Percentiles rank a stretch among this genome's conserved stretches.
Evolutionary conservation across 2,888 invertebrate species (phyloP).

Genomic region (Agrotis segetum): DNA sequence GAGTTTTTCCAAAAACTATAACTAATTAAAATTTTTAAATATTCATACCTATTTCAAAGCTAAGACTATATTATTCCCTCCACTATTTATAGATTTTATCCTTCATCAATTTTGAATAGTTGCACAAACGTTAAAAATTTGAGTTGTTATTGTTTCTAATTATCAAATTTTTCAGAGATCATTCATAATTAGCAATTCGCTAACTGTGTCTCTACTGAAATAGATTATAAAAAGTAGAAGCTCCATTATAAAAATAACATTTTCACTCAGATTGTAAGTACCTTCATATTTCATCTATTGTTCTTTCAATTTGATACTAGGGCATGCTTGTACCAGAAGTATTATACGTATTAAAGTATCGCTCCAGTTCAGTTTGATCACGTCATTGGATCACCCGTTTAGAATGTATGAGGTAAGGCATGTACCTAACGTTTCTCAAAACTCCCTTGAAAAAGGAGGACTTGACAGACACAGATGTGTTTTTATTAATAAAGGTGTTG

Average conservation of each 20-base stretch:
- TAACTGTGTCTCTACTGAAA: not conserved
- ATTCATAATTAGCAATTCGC: not conserved
- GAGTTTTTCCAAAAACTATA: slow-evolving; percentile 68
- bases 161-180: not conserved
- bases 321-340: not conserved
- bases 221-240: not conserved
- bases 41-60: slow-evolving; percentile 72
- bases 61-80: slow-evolving; percentile 88
- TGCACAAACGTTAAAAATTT: slow-evolving; percentile 64
- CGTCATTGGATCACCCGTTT: too few species aligned
- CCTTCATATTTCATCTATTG: not conserved
- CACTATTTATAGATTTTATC: slow-evolving; percentile 81
- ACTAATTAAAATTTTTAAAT: slow-evolving; percentile 52
- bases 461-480: not conserved
- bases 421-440: too few species aligned
- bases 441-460: not conserved
- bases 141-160: slow-evolving; percentile 17
- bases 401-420: too few species aligned
- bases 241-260: not conserved
- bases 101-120: slow-evolving; percentile 70
- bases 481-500: not conserved
- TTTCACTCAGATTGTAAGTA: not conserved
- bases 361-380: not conserved
- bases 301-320: not conserved
- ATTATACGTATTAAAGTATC: not conserved